These are phyloP conservation scores for Megalonaias nervosa DNA, from an alignment of 1,140 invertebrate species.

Conservation along the genomic window DNA sequence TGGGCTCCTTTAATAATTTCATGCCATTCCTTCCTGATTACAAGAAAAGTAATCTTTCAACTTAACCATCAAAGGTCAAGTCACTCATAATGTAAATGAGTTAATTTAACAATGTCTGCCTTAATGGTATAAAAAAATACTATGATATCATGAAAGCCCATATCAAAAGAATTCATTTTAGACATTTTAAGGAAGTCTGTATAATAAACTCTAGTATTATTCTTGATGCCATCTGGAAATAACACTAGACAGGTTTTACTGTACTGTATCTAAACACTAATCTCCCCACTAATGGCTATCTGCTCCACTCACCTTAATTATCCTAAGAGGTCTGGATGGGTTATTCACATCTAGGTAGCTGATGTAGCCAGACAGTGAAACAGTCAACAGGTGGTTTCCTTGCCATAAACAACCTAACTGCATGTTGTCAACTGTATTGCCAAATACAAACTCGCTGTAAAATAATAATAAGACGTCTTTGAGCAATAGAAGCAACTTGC, in stretches of 20 bases:
- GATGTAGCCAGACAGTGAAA: conserved; percentile 95
- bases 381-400: conserved; percentile 85
- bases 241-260: background rate
- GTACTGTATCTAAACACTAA: background rate
- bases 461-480: background rate
- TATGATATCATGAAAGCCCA: background rate
- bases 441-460: conserved; percentile 56
- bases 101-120: too few relatives aligned
- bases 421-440: conserved; percentile 87
- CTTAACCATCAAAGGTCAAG: too few relatives aligned
- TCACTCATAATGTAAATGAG: too few relatives aligned
- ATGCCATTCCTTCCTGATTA: too few relatives aligned
- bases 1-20: too few relatives aligned
- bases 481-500: too few relatives aligned
- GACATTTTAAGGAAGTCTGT: background rate
- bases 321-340: conserved; percentile 85
- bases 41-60: too few relatives aligned
- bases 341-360: conserved; percentile 94
- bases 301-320: conserved; percentile 81
- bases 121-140: background rate
- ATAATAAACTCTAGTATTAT: background rate
- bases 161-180: background rate
- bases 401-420: conserved; percentile 98
- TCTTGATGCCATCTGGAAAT: background rate
- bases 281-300: background rate